A percentile compares a stretch with the other conserved stretches of the same genome.
Conservation (phyloP, 2,113 vertebrate genomes). For the Cinclus cinclus region DNA sequence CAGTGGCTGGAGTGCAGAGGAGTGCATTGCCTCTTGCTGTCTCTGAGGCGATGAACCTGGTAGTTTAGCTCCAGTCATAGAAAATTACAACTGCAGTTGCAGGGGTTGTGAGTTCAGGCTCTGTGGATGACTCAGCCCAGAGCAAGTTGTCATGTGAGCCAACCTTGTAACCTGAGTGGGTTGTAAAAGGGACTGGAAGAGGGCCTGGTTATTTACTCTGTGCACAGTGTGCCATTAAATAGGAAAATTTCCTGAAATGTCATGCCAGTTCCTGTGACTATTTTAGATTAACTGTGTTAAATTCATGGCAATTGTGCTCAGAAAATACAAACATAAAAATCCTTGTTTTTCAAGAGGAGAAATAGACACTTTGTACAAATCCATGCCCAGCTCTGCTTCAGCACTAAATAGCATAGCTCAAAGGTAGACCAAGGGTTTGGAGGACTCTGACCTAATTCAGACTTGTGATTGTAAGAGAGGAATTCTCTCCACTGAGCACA, state of each 20-base stretch:
- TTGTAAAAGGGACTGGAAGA: not conserved
- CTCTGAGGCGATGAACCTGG: not conserved
- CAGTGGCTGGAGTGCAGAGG: not conserved
- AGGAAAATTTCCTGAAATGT: slow-evolving; percentile 14
- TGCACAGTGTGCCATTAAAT: not conserved
- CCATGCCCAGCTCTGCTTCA: not conserved
- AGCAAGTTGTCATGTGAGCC: not conserved
- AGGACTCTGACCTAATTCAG: not conserved
- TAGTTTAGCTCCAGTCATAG: not conserved
- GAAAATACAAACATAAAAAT: not conserved
- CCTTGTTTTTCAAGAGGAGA: not conserved
- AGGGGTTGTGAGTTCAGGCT: not conserved
- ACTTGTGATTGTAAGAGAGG: not conserved
- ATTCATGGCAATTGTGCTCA: not conserved
- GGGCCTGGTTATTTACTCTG: not conserved
- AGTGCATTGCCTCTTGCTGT: not conserved
- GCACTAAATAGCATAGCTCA: not conserved
- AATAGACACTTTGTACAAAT: not conserved
- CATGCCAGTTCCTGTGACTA: not conserved
- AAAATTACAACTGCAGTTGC: not conserved
- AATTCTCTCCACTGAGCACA: not conserved
- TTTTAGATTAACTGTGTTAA: not conserved
- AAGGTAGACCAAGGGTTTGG: not conserved
- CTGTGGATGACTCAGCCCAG: not conserved
- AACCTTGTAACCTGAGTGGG: not conserved